Conservation (phyloP, 2,113 vertebrate genomes). For the Lepus americanus region DNA sequence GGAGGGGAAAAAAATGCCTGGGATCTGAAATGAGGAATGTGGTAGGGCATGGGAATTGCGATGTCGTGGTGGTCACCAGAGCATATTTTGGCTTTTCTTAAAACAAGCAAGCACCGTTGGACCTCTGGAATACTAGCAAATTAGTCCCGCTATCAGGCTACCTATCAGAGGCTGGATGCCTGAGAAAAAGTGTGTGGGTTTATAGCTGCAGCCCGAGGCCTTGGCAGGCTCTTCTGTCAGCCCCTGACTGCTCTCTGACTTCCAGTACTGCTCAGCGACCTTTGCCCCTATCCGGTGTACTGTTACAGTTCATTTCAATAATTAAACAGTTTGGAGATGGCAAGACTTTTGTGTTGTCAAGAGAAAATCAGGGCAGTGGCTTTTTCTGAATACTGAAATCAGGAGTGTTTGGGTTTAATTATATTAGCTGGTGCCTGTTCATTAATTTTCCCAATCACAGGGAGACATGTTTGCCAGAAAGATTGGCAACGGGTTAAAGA, state of each 20-base stretch:
- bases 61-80: slow-evolving; percentile 94
- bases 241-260: slow-evolving; percentile 87
- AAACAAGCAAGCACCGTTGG: slow-evolving; percentile 91
- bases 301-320: slow-evolving; percentile 95
- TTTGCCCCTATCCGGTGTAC: slow-evolving; percentile 89
- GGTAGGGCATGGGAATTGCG: slow-evolving; percentile 96
- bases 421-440: slow-evolving; percentile 88
- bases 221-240: slow-evolving; percentile 86
- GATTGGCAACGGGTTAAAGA: slow-evolving; percentile 88
- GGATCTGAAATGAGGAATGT: slow-evolving; percentile 95
- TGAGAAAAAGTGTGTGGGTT: slow-evolving; percentile 91
- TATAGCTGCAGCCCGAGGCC: slow-evolving; percentile 91
- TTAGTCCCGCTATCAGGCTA: slow-evolving; percentile 87
- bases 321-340: slow-evolving; percentile 91
- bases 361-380: slow-evolving; percentile 86
- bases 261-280: slow-evolving; percentile 89
- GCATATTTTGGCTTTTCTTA: slow-evolving; percentile 93
- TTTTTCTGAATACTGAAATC: slow-evolving; percentile 81
- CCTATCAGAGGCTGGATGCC: slow-evolving; percentile 88
- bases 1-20: slow-evolving; percentile 86
- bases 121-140: slow-evolving; percentile 87
- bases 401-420: slow-evolving; percentile 89
- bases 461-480: slow-evolving; percentile 72
- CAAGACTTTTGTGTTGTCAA: slow-evolving; percentile 88
- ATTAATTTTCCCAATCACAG: slow-evolving; percentile 87